phyloP scores from a whole-genome alignment of 2,113 vertebrate species.

The Amia ocellicauda region DNA sequence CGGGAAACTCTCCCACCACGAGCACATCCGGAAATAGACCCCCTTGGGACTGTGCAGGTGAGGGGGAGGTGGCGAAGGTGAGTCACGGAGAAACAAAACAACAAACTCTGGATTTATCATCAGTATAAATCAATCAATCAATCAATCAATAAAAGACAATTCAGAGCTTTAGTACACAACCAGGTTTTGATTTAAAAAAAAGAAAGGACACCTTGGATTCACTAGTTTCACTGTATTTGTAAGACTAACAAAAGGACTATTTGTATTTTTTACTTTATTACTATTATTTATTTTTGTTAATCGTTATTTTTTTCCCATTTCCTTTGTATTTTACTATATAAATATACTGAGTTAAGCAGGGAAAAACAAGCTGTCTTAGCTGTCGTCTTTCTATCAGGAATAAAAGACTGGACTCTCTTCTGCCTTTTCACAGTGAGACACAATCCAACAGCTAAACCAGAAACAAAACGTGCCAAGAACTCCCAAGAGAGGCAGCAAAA shows the following conservation, averaged over 20 bases:
- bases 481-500: not conserved
- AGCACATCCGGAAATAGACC: constrained; percentile 77
- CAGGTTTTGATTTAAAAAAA: constrained; percentile 18
- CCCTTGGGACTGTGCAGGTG: too few species aligned
- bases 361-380: not conserved
- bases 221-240: not conserved
- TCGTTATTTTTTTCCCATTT: not conserved
- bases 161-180: constrained; percentile 30
- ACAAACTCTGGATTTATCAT: too few species aligned
- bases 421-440: not conserved
- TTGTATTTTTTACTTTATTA: constrained; percentile 6
- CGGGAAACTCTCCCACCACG: constrained; percentile 55
- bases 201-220: constrained; percentile 13
- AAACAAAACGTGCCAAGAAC: not conserved
- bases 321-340: not conserved
- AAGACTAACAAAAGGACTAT: constrained; percentile 1
- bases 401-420: not conserved
- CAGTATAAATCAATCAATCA: too few species aligned
- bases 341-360: not conserved
- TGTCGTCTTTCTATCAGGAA: constrained; percentile 6
- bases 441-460: not conserved
- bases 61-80: too few species aligned
- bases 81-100: too few species aligned
- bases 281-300: not conserved
- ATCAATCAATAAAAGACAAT: not conserved